Percentiles rank a stretch among this genome's conserved stretches.
Evolutionary conservation across 1,140 invertebrate genomes (phyloP).

Genomic region (Lepidurus packardi): DNA sequence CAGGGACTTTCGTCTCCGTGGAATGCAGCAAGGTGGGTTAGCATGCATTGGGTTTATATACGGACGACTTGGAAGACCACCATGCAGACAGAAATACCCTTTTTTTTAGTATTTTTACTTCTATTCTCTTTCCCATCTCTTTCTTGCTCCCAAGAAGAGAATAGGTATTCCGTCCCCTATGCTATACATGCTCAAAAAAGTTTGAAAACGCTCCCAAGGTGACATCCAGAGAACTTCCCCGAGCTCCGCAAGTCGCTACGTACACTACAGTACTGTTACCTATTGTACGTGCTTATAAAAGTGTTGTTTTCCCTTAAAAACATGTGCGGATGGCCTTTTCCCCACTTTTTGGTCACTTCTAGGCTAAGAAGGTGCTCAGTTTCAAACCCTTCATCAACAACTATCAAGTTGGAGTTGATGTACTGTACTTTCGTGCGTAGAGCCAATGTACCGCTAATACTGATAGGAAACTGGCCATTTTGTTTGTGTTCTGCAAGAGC

Average conservation of each 20-base stretch:
- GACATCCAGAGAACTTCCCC: neutral
- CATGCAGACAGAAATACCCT: conserved; percentile 15
- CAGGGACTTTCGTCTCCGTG: neutral
- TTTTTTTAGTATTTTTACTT: neutral
- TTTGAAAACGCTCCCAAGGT: neutral
- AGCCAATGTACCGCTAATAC: neutral
- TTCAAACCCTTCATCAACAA: too few relatives aligned
- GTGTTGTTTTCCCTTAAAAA: too few relatives aligned
- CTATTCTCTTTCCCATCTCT: neutral
- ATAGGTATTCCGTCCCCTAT: neutral
- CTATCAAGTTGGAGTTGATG: too few relatives aligned
- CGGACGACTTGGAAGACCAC: neutral
- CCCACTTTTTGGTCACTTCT: too few relatives aligned
- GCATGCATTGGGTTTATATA: neutral
- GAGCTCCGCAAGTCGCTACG: neutral
- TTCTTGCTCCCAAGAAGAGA: neutral
- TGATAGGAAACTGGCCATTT: neutral
- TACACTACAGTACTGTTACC: too few relatives aligned
- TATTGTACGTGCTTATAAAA: too few relatives aligned
- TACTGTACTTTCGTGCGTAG: too few relatives aligned
- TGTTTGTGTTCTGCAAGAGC: neutral
- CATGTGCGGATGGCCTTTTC: too few relatives aligned
- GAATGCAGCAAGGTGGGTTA: conserved; percentile 21
- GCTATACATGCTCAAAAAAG: neutral
- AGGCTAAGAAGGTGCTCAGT: too few relatives aligned